Percentiles rank a stretch among this genome's conserved stretches.
Evolutionary conservation across 2,113 vertebrate species (phyloP).

Genomic region (Eulemur macaco): DNA sequence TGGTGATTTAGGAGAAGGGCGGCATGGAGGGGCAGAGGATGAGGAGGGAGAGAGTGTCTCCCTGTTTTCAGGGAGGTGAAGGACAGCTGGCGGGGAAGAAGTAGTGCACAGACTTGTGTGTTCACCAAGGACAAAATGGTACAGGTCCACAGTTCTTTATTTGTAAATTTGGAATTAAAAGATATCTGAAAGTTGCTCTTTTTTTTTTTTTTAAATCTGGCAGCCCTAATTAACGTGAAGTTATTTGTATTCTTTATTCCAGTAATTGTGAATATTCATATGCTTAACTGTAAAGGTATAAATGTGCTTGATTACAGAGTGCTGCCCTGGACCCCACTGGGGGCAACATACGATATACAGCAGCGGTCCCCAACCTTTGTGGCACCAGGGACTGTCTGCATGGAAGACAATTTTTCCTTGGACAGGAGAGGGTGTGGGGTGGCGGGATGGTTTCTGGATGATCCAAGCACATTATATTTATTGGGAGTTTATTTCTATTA

Average conservation of each 20-base stretch:
- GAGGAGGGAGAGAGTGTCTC: no score
- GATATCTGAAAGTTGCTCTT: not conserved
- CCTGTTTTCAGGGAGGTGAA: not conserved
- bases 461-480: no score
- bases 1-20: not conserved
- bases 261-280: not conserved
- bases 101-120: not conserved
- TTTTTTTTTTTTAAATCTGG: not conserved
- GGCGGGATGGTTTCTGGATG: no score
- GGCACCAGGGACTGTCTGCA: no score
- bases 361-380: no score
- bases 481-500: no score
- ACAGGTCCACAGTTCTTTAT: not conserved
- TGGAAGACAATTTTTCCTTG: no score
- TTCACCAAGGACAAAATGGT: not conserved
- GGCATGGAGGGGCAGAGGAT: not conserved
- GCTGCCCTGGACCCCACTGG: not conserved
- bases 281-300: not conserved
- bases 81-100: not conserved
- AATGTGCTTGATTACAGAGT: not conserved
- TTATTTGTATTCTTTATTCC: not conserved
- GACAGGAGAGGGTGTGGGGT: no score
- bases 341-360: no score
- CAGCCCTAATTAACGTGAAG: not conserved
- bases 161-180: not conserved